These are phyloP conservation scores for Blastobasis lacticolella DNA, from an alignment of 2,888 invertebrate species.

Conservation along the genomic window DNA sequence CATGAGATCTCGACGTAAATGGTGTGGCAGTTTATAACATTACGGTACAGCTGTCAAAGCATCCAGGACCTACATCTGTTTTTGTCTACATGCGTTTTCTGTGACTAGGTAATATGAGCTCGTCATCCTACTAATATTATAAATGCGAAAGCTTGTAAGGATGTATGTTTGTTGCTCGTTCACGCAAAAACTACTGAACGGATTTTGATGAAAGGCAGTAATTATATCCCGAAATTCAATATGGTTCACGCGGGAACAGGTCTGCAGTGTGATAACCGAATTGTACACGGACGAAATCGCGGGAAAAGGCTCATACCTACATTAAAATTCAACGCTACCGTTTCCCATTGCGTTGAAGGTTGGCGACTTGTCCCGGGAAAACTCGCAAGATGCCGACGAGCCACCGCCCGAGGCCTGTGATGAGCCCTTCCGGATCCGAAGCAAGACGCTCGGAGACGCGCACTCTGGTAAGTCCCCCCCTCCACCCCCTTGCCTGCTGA, in stretches of 20 bases:
- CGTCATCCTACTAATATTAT: too few relatives aligned
- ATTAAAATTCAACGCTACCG: neutral
- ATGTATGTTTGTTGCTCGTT: too few relatives aligned
- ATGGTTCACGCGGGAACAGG: too few relatives aligned
- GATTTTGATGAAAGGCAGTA: neutral
- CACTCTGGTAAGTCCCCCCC: slow-evolving; percentile 68
- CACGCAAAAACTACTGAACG: neutral
- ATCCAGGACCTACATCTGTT: too few relatives aligned
- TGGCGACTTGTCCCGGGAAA: slow-evolving; percentile 83
- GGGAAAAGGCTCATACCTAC: neutral
- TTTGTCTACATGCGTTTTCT: too few relatives aligned
- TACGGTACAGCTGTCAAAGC: neutral
- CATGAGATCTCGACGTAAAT: neutral
- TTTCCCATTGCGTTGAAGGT: slow-evolving; percentile 34
- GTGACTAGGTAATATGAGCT: too few relatives aligned
- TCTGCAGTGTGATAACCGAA: too few relatives aligned
- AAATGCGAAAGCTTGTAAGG: neutral
- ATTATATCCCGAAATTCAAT: neutral
- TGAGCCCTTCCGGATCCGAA: slow-evolving; percentile 82
- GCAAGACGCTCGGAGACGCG: slow-evolving; percentile 93
- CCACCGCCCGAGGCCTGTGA: slow-evolving; percentile 45
- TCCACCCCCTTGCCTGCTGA: too few relatives aligned
- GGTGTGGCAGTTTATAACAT: neutral
- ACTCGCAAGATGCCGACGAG: slow-evolving; percentile 80
- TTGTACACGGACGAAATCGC: too few relatives aligned